A percentile compares a stretch with the other conserved stretches of the same genome.
Conservation (phyloP, 2,888 invertebrate genomes). For the Leistus spinibarbis region DNA sequence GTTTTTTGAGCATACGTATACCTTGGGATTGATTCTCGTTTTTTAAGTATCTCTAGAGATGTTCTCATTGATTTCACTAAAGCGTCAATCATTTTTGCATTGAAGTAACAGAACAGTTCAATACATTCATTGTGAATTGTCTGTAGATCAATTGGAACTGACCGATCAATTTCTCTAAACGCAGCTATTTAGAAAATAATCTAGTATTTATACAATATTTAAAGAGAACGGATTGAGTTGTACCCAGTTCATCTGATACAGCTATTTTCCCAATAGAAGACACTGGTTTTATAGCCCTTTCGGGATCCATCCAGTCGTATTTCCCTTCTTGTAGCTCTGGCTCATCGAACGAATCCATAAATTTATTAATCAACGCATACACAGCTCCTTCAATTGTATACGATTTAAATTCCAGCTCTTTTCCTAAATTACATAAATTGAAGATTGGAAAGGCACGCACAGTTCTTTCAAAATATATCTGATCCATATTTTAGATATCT, state of each 20-base stretch:
- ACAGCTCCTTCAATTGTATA: constrained; percentile 77
- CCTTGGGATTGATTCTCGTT: constrained; percentile 57
- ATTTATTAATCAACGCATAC: constrained; percentile 77
- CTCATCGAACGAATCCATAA: constrained; percentile 68
- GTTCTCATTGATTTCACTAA: constrained; percentile 75
- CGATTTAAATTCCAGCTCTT: constrained; percentile 64
- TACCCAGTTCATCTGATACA: constrained; percentile 65
- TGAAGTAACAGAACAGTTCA: constrained; percentile 81
- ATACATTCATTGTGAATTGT: constrained; percentile 75
- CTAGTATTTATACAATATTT: no score
- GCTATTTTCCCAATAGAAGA: constrained; percentile 65
- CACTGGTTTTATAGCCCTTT: constrained; percentile 65
- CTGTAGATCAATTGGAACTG: constrained; percentile 63
- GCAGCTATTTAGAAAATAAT: constrained; percentile 54
- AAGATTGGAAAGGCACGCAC: no score
- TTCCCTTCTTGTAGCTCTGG: constrained; percentile 64
- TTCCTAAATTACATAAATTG: constrained; percentile 52
- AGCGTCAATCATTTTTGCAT: constrained; percentile 74
- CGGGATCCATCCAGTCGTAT: constrained; percentile 69
- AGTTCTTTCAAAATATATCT: no score
- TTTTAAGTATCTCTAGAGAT: constrained; percentile 74
- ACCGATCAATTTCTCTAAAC: constrained; percentile 69
- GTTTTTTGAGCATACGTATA: constrained; percentile 42
- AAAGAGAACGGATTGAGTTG: no score
- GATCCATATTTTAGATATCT: no score